These are phyloP conservation scores for Molossus alvarezi DNA, from an alignment of 2,797 vertebrate genomes.

Conservation along the genomic window DNA sequence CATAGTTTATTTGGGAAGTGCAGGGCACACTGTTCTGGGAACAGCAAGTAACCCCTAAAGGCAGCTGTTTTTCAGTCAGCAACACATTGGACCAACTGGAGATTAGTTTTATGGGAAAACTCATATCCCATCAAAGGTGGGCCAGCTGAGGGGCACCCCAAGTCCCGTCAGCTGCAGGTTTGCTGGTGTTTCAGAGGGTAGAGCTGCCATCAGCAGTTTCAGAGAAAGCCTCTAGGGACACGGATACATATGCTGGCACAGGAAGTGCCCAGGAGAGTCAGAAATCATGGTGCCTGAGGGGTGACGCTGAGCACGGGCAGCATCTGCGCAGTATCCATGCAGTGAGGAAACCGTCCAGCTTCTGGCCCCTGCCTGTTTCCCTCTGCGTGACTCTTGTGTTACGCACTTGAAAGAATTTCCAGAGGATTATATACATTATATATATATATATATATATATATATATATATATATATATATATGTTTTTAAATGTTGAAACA, in stretches of 20 bases:
- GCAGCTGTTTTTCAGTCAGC: neutral
- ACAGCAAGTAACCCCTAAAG: neutral
- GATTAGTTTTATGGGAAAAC: neutral
- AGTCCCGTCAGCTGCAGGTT: neutral
- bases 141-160: neutral
- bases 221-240: neutral
- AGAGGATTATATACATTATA: neutral
- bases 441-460: neutral
- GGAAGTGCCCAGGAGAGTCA: neutral
- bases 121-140: neutral
- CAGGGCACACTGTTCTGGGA: neutral
- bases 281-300: neutral
- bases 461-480: too few relatives aligned
- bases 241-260: neutral
- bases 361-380: neutral
- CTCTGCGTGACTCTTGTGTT: neutral
- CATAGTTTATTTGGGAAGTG: neutral
- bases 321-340: too few relatives aligned
- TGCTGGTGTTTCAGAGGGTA: neutral
- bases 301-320: neutral
- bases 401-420: neutral
- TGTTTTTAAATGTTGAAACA: neutral
- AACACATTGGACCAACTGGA: neutral
- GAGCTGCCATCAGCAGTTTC: neutral
- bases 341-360: neutral